Base-by-base conservation (phyloP, 1,140 invertebrate genomes). In the Leptinotarsa texana region DNA sequence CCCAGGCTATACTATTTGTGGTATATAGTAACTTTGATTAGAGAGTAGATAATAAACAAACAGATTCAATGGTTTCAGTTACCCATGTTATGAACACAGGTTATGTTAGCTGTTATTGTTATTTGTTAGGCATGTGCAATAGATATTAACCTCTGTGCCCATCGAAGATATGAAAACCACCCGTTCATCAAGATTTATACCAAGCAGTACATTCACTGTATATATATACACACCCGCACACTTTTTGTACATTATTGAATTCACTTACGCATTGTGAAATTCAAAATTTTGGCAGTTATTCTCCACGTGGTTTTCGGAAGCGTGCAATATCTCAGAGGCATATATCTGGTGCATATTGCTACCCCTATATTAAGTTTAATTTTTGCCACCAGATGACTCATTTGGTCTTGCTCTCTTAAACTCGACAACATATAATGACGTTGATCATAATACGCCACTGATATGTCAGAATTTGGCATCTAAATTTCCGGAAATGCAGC, bases 1-100 rank as follows among this genome's bases (percentile, higher is more conserved):
- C 79, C 74, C 74, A 80, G 79, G 79, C 82, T 78, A 80, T 82
- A 84, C 83, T 85, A 84, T 84, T 85, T 85, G 84, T 85, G 84
- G 84, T 85, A 85, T 84, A 85, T 85, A 85, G 84, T 84, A 84
- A 84, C 82, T 84, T 84, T 83, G 80, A 83, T 83, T 85, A 85
- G 84, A 83, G 51, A 78, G 83, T 84, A 84, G 83, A 83, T 83
- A 83, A 83, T 84, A 85, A 82, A 84, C 82, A 82, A 81, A 83
- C 82, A 82, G 81, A 81, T 77, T 83, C 81, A 83, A 82, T 82
- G 83, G 83, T 84, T 83, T 84, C 78, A 83, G 82, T 84, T 83
- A 84, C 79, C 79, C 82, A 83, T 83, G 83, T 84, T 84, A 82
- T 77, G 74, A 73, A 83, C 80, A 82, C 80, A 80, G 76, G 79